Evolutionary conservation across 2,888 invertebrate genomes (phyloP).

Genomic region (Archips crataeganus): DNA sequence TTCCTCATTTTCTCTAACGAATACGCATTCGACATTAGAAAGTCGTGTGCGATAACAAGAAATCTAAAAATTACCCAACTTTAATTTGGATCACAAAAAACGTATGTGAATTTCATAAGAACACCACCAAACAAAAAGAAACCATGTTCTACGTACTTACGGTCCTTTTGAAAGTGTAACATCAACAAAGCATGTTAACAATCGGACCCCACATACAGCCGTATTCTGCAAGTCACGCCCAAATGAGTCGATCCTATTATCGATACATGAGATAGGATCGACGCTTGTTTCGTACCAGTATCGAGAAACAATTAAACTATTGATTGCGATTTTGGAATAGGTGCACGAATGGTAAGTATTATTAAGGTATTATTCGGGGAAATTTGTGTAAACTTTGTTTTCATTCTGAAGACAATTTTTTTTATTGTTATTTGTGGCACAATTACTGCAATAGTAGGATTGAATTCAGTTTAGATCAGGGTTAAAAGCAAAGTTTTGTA

Average conservation of each 20-base stretch:
- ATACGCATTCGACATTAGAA: background rate
- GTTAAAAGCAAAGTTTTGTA: too few species aligned
- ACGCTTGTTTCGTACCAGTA: constrained; percentile 50
- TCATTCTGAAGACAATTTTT: background rate
- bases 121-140: background rate
- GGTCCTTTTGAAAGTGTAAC: background rate
- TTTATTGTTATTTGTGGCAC: too few species aligned
- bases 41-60: background rate
- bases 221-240: constrained; percentile 73
- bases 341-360: too few species aligned
- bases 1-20: background rate
- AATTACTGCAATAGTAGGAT: too few species aligned
- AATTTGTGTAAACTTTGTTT: constrained; percentile 3
- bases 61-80: constrained; percentile 3
- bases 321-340: constrained; percentile 37
- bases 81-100: constrained; percentile 5
- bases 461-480: too few species aligned
- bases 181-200: constrained; percentile 37
- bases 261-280: constrained; percentile 64
- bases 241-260: constrained; percentile 78
- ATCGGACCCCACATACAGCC: constrained; percentile 72
- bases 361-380: too few species aligned
- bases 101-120: constrained; percentile 3
- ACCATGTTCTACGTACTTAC: background rate
- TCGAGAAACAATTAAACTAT: constrained; percentile 38